A percentile compares a stretch with the other conserved stretches of the same genome.
phyloP scores from a whole-genome alignment of 2,113 vertebrate species.

The Channa argus region DNA sequence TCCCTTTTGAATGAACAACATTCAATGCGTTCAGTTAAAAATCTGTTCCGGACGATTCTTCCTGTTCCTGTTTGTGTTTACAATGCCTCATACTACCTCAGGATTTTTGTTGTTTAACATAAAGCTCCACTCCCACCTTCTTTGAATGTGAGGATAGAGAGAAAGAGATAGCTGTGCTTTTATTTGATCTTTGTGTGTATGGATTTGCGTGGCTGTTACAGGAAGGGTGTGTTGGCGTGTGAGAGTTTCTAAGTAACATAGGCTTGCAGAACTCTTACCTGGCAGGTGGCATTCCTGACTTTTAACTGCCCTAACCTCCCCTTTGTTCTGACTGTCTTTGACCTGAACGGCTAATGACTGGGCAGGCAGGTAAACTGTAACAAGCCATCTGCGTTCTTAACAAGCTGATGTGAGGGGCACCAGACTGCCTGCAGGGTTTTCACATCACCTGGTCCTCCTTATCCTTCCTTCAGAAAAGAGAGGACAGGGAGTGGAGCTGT shows the following conservation, averaged over 20 bases:
- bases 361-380: slow-evolving; percentile 62
- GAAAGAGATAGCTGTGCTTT: slow-evolving; percentile 14
- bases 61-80: slow-evolving; percentile 31
- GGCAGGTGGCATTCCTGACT: slow-evolving; percentile 74
- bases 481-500: slow-evolving; percentile 5
- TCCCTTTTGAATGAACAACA: slow-evolving; percentile 25
- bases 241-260: slow-evolving; percentile 12
- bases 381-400: slow-evolving; percentile 44
- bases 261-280: slow-evolving; percentile 49
- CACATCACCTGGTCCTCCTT: slow-evolving; percentile 43
- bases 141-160: background rate
- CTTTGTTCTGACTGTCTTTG: slow-evolving; percentile 65
- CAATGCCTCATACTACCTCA: slow-evolving; percentile 1
- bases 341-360: slow-evolving; percentile 59
- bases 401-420: slow-evolving; percentile 34
- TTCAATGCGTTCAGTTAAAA: slow-evolving; percentile 10
- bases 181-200: slow-evolving; percentile 42
- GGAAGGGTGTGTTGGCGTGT: slow-evolving; percentile 41
- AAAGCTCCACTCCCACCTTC: slow-evolving; percentile 28
- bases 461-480: slow-evolving; percentile 34
- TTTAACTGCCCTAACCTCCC: slow-evolving; percentile 60
- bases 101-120: slow-evolving; percentile 34
- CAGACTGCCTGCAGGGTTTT: slow-evolving; percentile 28
- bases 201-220: slow-evolving; percentile 35
- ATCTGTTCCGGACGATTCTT: slow-evolving; percentile 25